These are phyloP conservation scores for Philaethria dido DNA, from an alignment of 2,888 invertebrate species.

Conservation along the genomic window DNA sequence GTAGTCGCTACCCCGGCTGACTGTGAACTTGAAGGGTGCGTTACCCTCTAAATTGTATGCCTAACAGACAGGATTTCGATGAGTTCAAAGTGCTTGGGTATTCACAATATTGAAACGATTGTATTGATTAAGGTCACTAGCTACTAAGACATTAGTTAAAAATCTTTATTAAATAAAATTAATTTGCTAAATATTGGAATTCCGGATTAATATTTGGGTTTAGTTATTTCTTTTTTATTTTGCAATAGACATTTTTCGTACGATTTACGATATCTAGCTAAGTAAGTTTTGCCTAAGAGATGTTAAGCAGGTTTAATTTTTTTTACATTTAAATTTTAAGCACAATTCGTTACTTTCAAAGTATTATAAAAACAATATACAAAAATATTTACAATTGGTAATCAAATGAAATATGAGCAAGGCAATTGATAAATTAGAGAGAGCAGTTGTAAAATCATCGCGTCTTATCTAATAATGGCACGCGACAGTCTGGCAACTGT, in stretches of 20 bases:
- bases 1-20: slow-evolving; percentile 63
- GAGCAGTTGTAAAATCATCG: slow-evolving; percentile 44
- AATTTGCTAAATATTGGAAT: neutral
- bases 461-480: slow-evolving; percentile 48
- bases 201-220: neutral
- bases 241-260: no score
- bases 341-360: no score
- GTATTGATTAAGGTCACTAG: neutral
- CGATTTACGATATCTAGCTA: no score
- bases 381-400: neutral
- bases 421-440: slow-evolving; percentile 42
- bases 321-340: no score
- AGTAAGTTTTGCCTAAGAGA: no score
- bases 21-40: slow-evolving; percentile 81
- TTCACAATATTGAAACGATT: neutral
- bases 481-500: slow-evolving; percentile 48
- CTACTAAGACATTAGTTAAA: neutral
- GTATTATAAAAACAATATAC: neutral
- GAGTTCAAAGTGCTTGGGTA: slow-evolving; percentile 15
- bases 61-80: slow-evolving; percentile 27
- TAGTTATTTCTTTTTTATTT: no score
- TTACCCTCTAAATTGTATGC: slow-evolving; percentile 63
- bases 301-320: no score
- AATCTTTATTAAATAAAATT: neutral
- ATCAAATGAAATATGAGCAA: slow-evolving; percentile 12